Evolutionary conservation across 2,113 vertebrate genomes (phyloP), one percentile per base, ranked within the genome.

Genomic region (Piprites chloris): DNA sequence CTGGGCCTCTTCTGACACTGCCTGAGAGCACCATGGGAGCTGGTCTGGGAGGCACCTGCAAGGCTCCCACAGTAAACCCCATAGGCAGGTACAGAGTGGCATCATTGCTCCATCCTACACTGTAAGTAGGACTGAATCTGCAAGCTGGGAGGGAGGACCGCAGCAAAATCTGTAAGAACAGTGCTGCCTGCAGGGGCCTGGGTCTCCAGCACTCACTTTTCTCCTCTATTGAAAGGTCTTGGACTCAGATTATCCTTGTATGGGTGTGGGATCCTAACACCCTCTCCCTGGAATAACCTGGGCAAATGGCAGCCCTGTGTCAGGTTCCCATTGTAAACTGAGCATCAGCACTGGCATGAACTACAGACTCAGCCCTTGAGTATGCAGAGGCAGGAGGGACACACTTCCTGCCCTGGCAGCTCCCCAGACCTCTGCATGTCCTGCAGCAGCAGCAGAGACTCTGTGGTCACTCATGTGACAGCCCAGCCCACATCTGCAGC

Each of bases 331-430:
- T 0, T 56, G 46, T 58, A 78, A 65, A 91, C 26, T n/a, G 27
- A 89, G 35, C 37, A 39, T 11, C 67, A 39, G 56, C 44, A 55
- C 14, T 49, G 39, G n/a, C 71, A 80, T 62, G 69, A 78, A 58
- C 0, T 8, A 26, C 28, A 32, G 26, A 47, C 0, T 4, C 26
- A 56, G 27, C 32, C 11, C n/a, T 78, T 33, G 0, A 3, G 68
- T 66, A 65, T 0, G 1, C 37, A 71, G 21, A 68, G 23, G 55
- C 6, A 82, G 46, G 11, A 91, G 39, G 58, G 26, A 79, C 59
- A 63, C 12, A 3, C 7, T 37, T 41, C 21, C 53, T 14, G 1
- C 20, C 32, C 27, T 2, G 2, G 52, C 49, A 78, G 52, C 28
- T 56, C 47, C 50, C 26, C 39, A 47, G 35, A 4, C 2, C 7